Conservation (phyloP, 2,113 vertebrate genomes). For the Grallaria varia region DNA sequence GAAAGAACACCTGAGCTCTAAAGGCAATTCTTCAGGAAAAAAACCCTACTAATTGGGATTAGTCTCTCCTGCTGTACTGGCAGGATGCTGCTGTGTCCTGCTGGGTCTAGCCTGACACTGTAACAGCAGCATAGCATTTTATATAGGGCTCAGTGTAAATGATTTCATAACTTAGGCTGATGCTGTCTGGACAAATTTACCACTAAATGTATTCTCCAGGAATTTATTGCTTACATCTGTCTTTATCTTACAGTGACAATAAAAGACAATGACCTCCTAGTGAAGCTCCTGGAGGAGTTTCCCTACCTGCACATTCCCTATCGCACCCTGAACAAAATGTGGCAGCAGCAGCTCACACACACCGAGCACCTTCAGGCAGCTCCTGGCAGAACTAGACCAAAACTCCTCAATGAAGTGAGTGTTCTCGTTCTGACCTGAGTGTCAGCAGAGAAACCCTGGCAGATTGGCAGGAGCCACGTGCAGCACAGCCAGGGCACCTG, state of each 20-base stretch:
- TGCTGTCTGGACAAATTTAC: neutral
- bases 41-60: neutral
- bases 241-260: conserved; percentile 79
- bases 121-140: neutral
- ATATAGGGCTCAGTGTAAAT: neutral
- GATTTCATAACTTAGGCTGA: neutral
- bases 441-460: neutral
- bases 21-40: neutral
- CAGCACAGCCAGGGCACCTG: neutral
- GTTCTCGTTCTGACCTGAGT: neutral
- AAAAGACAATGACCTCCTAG: conserved; percentile 83
- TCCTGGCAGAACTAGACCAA: conserved; percentile 60
- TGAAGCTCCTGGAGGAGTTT: conserved; percentile 85
- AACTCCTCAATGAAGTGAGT: conserved; percentile 82
- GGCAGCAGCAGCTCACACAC: conserved; percentile 87
- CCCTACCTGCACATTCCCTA: conserved; percentile 85
- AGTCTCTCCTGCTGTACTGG: neutral
- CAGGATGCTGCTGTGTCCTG: neutral
- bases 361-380: conserved; percentile 75
- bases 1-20: neutral
- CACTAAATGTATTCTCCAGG: neutral
- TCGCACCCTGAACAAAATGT: conserved; percentile 83
- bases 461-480: neutral
- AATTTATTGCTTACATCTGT: neutral
- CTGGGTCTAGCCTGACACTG: neutral